phyloP scores from a whole-genome alignment of 37 sponge, comb jelly and placozoan species.

The Diacarnus erythraeanus region DNA sequence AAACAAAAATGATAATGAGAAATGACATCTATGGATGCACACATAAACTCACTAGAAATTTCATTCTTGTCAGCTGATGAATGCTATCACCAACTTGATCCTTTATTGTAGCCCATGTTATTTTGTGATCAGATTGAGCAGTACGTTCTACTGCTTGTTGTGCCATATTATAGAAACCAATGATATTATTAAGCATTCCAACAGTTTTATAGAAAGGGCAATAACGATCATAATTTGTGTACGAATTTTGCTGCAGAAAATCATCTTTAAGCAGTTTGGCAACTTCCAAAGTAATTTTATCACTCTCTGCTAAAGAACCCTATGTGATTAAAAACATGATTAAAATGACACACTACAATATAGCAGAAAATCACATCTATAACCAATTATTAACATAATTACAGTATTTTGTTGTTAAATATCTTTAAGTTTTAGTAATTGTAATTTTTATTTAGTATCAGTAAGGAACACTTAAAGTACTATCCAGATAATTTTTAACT shows the following conservation, averaged over 20 bases:
- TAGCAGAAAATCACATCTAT: not conserved
- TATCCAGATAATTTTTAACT: too few species aligned
- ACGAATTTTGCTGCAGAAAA: conserved; percentile 98
- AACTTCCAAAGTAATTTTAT: conserved; percentile 95
- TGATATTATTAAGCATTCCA: conserved; percentile 93
- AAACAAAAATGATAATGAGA: not conserved
- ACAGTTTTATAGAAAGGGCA: conserved; percentile 99
- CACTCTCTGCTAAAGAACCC: conserved; percentile 95
- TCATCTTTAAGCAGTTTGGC: conserved; percentile 99
- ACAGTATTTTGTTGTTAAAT: not conserved
- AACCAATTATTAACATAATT: not conserved
- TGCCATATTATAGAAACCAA: conserved; percentile 90
- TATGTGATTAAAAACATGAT: too few species aligned
- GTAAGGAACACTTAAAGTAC: too few species aligned
- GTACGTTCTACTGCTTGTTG: conserved; percentile 94
- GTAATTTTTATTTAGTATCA: not conserved
- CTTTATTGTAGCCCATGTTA: conserved; percentile 92
- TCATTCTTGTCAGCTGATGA: conserved; percentile 96
- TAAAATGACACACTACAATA: not conserved
- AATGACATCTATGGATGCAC: too few species aligned
- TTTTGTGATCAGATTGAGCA: conserved; percentile 90
- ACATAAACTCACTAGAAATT: conserved; percentile 81
- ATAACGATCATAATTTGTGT: conserved; percentile 91
- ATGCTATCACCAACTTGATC: conserved; percentile 80
- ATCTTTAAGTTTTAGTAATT: not conserved